A percentile compares a stretch with the other conserved stretches of the same genome.
These are phyloP conservation scores for Sesia apiformis DNA, from an alignment of 2,888 invertebrate species.

Conservation along the genomic window DNA sequence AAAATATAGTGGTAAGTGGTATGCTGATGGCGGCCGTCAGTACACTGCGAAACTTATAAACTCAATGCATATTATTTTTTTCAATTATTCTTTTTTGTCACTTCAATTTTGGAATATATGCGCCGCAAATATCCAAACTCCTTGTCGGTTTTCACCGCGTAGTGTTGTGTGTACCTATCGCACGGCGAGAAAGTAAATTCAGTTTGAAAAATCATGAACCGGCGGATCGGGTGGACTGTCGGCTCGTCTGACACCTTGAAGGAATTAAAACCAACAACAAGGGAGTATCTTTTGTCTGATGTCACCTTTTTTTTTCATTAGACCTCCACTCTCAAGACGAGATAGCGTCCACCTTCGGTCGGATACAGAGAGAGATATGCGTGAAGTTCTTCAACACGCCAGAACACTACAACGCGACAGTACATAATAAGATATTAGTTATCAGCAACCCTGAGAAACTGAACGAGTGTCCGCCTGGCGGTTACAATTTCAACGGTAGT, in stretches of 20 bases:
- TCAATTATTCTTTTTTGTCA: too few relatives aligned
- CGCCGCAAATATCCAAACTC: too few relatives aligned
- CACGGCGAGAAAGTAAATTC: too few relatives aligned
- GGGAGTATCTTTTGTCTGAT: too few relatives aligned
- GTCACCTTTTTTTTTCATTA: conserved; percentile 11
- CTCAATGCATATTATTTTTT: too few relatives aligned
- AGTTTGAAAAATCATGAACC: neutral
- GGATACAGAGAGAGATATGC: conserved; percentile 42
- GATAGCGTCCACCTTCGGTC: conserved; percentile 28
- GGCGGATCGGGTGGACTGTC: neutral
- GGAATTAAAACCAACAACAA: neutral
- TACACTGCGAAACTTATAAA: too few relatives aligned
- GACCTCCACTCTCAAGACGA: conserved; percentile 51
- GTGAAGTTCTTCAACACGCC: conserved; percentile 51
- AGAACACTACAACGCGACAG: conserved; percentile 15
- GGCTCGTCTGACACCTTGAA: neutral
- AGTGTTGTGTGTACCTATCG: too few relatives aligned
- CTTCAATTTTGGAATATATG: too few relatives aligned
- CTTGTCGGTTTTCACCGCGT: too few relatives aligned
- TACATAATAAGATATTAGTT: conserved; percentile 27
- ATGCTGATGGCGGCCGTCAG: too few relatives aligned
- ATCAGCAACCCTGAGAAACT: conserved; percentile 43
- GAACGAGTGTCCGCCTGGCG: conserved; percentile 32
- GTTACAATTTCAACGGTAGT: conserved; percentile 26
- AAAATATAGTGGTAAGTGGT: too few relatives aligned